Base-by-base conservation (phyloP, 2,888 invertebrate genomes). In the Eupithecia abbreviata region DNA sequence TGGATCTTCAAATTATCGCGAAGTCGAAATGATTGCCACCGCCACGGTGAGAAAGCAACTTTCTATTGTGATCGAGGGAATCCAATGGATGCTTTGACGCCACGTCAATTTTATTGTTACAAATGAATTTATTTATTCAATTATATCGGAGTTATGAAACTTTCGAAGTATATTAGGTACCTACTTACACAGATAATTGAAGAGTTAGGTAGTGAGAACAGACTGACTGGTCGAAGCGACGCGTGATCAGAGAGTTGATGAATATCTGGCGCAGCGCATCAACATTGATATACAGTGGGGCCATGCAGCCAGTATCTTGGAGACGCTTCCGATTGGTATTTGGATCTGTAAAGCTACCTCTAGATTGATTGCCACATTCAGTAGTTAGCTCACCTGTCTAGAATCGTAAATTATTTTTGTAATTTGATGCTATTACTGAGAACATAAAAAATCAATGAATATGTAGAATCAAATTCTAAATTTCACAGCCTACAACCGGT, bases 11-110 rank as follows among this genome's bases (percentile, higher is more conserved):
- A 91, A 88, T 88, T 87, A 90, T 87, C 88, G 89, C 89, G 87
- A 89, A 88, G 85, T 83, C 81, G 82, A 83, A 86, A 88, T 89
- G 85, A 87, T 86, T 88, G 86, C 89, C 87, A 85, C 84, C 82
- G 83, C 85, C 84, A 85, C 87, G 84, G 82, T 86, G 90, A 88
- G 92, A 93, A 92, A 92, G 92, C 86, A 84, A 84, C 86, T 88
- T 92, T 93, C 92, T 93, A 91, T 90, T 89, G 85, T 87, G 88
- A 90, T 90, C 86, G 91, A 90, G 86, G 88, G 89, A 89, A 89
- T 88, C 90, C 88, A 89, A 90, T 89, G 83, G 85, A 85, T 85
- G 87, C 88, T 85, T 77, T 77, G 79, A 82, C 73, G 51, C 62
- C 65, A 45, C 71, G 18, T 62, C 62, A 12, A 58, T 62, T 62